A percentile compares a stretch with the other conserved stretches of the same genome.
These are phyloP conservation scores for Ictidomys tridecemlineatus DNA, from an alignment of 2,113 vertebrate species.

Conservation along the genomic window DNA sequence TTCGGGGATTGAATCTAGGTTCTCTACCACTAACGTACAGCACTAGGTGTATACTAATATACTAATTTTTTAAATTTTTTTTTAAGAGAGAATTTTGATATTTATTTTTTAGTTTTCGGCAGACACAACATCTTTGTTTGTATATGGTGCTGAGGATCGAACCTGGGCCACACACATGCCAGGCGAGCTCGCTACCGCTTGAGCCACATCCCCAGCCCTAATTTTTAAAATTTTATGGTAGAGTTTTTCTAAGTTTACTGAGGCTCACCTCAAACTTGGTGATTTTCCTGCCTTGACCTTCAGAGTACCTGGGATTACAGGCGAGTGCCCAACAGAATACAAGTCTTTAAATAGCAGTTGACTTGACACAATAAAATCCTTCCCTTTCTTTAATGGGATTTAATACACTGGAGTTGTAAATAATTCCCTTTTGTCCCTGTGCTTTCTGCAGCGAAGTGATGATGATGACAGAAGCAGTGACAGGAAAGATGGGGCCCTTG, in stretches of 20 bases:
- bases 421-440: constrained; percentile 5
- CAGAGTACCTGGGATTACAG: neutral
- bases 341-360: neutral
- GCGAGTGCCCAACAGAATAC: neutral
- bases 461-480: constrained; percentile 96
- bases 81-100: too few relatives aligned
- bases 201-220: too few relatives aligned
- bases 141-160: too few relatives aligned
- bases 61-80: neutral
- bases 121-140: too few relatives aligned
- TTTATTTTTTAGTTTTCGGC: too few relatives aligned
- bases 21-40: neutral
- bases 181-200: too few relatives aligned
- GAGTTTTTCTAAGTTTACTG: neutral
- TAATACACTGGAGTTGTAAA: neutral
- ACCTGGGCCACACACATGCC: too few relatives aligned
- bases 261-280: neutral
- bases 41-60: neutral
- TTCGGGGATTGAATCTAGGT: too few relatives aligned
- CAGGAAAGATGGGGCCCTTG: constrained; percentile 95
- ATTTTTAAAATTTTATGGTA: neutral
- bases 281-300: neutral
- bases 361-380: neutral
- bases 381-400: neutral
- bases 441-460: constrained; percentile 91